phyloP scores from a whole-genome alignment of 2,888 invertebrate genomes.

The Notodonta ziczac region DNA sequence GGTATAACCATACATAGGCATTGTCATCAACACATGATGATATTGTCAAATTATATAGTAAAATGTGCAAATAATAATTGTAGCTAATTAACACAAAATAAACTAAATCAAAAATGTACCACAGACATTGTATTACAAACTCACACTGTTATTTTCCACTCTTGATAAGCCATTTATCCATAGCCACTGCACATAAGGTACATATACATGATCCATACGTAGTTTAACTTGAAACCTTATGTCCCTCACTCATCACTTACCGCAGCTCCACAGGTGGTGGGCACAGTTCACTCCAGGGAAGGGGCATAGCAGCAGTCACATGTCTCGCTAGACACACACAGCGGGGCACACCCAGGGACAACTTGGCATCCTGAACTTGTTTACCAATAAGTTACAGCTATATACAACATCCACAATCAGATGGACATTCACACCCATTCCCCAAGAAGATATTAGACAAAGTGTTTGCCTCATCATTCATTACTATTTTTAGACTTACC shows the following conservation, averaged over 20 bases:
- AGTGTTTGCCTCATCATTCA: slow-evolving; percentile 2
- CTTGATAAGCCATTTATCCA: slow-evolving; percentile 54
- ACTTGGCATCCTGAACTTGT: slow-evolving; percentile 39
- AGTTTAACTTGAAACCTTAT: slow-evolving; percentile 37
- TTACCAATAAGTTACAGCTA: slow-evolving; percentile 32
- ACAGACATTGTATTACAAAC: slow-evolving; percentile 40
- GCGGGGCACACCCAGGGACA: slow-evolving; percentile 47
- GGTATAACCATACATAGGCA: too few species aligned
- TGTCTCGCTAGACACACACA: slow-evolving; percentile 51
- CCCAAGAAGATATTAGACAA: slow-evolving; percentile 14
- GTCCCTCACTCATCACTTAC: slow-evolving; percentile 53
- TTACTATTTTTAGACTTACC: not conserved
- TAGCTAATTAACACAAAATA: too few species aligned
- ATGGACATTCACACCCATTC: slow-evolving; percentile 50
- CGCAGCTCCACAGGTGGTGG: slow-evolving; percentile 38
- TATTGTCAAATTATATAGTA: too few species aligned
- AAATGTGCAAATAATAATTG: too few species aligned
- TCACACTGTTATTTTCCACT: slow-evolving; percentile 53
- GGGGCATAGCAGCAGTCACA: slow-evolving; percentile 43
- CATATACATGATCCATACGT: slow-evolving; percentile 40
- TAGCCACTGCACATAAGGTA: slow-evolving; percentile 55
- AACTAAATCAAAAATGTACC: slow-evolving; percentile 18
- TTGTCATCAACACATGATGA: too few species aligned
- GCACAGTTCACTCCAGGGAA: slow-evolving; percentile 42
- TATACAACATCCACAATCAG: slow-evolving; percentile 48